Evolutionary conservation across 2,113 vertebrate species (phyloP).

Genomic region (Fulica atra): DNA sequence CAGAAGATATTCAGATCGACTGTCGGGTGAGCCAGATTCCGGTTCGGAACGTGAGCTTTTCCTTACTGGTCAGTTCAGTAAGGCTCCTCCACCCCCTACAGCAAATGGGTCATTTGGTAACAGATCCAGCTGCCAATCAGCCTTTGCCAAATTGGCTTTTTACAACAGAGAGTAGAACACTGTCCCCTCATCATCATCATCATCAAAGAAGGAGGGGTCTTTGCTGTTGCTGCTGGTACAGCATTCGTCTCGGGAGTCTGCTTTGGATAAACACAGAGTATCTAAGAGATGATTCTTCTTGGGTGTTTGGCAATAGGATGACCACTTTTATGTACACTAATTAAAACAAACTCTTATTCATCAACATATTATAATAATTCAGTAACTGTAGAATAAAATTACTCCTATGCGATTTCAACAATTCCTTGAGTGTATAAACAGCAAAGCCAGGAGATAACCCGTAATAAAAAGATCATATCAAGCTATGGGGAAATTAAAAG

Average conservation of each 20-base stretch:
- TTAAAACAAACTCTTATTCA: conserved; percentile 43
- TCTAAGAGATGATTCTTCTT: not conserved
- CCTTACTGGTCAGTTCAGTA: conserved; percentile 50
- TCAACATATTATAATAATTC: conserved; percentile 2
- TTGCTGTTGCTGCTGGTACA: not conserved
- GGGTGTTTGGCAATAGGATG: conserved; percentile 35
- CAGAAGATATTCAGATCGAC: conserved; percentile 79
- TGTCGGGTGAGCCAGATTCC: conserved; percentile 58
- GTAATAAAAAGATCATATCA: conserved; percentile 60
- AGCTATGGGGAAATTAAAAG: conserved; percentile 70
- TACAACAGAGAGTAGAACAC: conserved; percentile 56
- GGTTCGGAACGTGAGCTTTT: conserved; percentile 37
- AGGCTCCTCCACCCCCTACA: conserved; percentile 45
- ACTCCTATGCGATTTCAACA: conserved; percentile 35
- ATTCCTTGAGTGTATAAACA: conserved; percentile 25
- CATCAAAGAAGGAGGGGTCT: not conserved
- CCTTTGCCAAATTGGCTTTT: conserved; percentile 56
- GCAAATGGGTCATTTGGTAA: conserved; percentile 59
- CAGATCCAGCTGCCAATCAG: conserved; percentile 58
- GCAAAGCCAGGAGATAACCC: conserved; percentile 65
- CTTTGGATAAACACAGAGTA: conserved; percentile 8
- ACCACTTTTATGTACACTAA: conserved; percentile 46
- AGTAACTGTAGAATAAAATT: conserved; percentile 24
- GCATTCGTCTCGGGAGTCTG: not conserved
- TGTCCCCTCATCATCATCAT: conserved; percentile 25